Evolutionary conservation across 1,140 invertebrate genomes (phyloP).

Genomic region (Drosophila melanica): DNA sequence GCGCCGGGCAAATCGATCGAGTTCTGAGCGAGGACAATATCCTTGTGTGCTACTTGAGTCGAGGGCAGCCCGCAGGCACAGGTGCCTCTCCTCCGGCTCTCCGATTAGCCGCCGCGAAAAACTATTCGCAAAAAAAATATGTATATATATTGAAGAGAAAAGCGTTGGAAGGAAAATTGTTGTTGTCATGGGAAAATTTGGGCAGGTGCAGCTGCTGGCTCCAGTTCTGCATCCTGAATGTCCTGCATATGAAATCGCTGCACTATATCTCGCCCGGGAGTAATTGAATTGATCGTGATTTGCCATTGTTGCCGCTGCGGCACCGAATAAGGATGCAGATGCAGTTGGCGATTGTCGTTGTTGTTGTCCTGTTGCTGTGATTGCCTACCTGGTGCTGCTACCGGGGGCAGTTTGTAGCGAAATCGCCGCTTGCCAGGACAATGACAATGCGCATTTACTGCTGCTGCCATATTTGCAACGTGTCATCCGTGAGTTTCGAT

Average conservation of each 20-base stretch:
- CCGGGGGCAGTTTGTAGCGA: conserved; percentile 48
- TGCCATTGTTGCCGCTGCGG: conserved; percentile 63
- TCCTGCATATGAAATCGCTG: conserved; percentile 32
- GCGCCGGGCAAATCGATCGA: conserved; percentile 44
- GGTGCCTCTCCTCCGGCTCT: conserved; percentile 16
- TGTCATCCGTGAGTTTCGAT: conserved; percentile 57
- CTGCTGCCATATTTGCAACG: conserved; percentile 70
- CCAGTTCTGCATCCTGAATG: conserved; percentile 27
- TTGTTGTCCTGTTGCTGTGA: conserved; percentile 31
- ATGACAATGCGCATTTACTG: conserved; percentile 71
- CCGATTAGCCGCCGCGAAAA: conserved; percentile 42
- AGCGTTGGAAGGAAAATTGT: background rate
- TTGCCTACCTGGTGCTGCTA: conserved; percentile 53
- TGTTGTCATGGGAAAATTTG: conserved; percentile 66
- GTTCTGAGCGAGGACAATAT: conserved; percentile 56
- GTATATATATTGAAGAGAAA: conserved; percentile 1
- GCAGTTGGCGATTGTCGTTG: conserved; percentile 45
- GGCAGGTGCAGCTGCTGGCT: conserved; percentile 61
- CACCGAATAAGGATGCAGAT: conserved; percentile 57
- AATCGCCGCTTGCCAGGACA: conserved; percentile 69
- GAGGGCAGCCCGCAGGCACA: conserved; percentile 30
- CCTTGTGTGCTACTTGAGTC: conserved; percentile 60
- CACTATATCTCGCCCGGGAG: conserved; percentile 50
- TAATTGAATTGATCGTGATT: conserved; percentile 83
- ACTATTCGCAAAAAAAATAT: conserved; percentile 24